phyloP scores from a whole-genome alignment of 2,888 invertebrate genomes.

The Schizotus pectinicornis region DNA sequence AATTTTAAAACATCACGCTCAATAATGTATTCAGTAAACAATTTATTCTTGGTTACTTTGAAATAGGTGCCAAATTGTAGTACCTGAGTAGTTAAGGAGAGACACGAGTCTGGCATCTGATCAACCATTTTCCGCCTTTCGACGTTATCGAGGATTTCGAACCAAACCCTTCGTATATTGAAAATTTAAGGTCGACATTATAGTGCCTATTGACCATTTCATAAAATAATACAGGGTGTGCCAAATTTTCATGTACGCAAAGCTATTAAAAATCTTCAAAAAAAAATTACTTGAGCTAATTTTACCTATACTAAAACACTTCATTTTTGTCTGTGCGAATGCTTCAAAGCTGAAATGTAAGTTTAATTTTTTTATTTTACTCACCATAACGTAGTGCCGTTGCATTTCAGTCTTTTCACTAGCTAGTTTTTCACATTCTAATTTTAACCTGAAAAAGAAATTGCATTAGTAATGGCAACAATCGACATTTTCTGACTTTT shows the following conservation, averaged over 20 bases:
- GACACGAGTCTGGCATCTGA: background rate
- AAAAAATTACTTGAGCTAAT: no score
- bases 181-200: no score
- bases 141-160: no score
- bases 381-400: constrained; percentile 87
- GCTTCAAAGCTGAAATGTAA: background rate
- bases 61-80: constrained; percentile 6
- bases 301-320: no score
- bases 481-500: no score
- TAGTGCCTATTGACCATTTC: no score
- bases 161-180: no score
- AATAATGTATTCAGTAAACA: background rate
- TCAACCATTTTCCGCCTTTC: no score
- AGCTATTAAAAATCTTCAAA: no score
- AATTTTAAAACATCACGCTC: background rate
- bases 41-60: constrained; percentile 1
- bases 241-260: no score
- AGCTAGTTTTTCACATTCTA: constrained; percentile 85
- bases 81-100: background rate
- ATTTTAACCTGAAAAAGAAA: constrained; percentile 73
- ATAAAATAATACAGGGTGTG: no score
- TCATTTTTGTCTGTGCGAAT: no score
- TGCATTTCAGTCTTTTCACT: constrained; percentile 90
- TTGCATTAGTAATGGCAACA: constrained; percentile 31
- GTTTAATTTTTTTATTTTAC: constrained; percentile 48